Evolutionary conservation across 2,888 invertebrate species (phyloP).

Genomic region (Seira ritae): DNA sequence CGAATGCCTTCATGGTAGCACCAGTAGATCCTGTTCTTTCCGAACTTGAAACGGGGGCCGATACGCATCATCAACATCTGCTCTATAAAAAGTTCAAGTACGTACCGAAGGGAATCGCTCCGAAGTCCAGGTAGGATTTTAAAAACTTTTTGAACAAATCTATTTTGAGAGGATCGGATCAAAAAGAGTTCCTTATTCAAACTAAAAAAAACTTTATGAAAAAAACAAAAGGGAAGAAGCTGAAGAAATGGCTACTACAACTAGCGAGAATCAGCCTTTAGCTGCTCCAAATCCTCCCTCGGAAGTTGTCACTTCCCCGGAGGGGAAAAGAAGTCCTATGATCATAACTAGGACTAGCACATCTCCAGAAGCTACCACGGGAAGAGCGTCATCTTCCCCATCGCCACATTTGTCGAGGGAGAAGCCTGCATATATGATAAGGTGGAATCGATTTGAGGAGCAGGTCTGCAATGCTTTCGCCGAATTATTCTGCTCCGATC

Average conservation of each 20-base stretch:
- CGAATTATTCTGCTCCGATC: slow-evolving; percentile 66
- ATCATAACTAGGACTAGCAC: background rate
- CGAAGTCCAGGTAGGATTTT: slow-evolving; percentile 39
- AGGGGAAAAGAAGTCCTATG: background rate
- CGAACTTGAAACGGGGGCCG: slow-evolving; percentile 36
- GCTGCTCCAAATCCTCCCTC: slow-evolving; percentile 18
- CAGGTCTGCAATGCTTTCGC: slow-evolving; percentile 66
- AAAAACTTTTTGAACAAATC: background rate
- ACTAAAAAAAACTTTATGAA: too few species aligned
- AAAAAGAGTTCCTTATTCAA: background rate
- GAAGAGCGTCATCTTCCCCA: background rate
- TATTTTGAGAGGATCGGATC: background rate
- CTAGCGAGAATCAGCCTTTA: background rate
- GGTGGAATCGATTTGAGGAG: slow-evolving; percentile 70
- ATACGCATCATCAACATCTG: slow-evolving; percentile 22
- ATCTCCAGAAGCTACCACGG: background rate
- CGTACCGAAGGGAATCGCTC: background rate
- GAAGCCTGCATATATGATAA: slow-evolving; percentile 58
- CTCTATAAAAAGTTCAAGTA: slow-evolving; percentile 29
- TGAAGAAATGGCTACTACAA: slow-evolving; percentile 28
- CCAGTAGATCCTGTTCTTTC: slow-evolving; percentile 33
- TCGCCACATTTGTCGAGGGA: background rate
- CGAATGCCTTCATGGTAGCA: slow-evolving; percentile 61
- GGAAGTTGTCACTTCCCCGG: slow-evolving; percentile 8
- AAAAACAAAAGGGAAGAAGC: slow-evolving; percentile 23